Base-by-base conservation (phyloP, 2,113 vertebrate species). In the Miniopterus natalensis region DNA sequence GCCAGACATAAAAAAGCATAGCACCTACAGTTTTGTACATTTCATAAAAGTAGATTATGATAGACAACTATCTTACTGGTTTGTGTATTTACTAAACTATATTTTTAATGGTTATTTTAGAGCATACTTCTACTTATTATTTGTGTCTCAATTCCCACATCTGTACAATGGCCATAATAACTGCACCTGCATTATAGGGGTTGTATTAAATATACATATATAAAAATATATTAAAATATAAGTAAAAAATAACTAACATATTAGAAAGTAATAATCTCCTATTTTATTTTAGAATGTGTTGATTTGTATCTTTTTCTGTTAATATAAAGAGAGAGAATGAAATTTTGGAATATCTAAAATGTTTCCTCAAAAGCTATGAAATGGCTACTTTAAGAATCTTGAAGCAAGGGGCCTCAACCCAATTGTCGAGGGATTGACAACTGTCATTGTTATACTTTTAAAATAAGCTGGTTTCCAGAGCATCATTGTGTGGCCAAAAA, bases 271-370 rank as follows among this genome's bases (percentile, higher is more conserved):
- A 59, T 53, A 51, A 9, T 71, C 11, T 61, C 31, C 29, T 88
- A 1, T 20, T 92, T 77, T 63, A 0, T 47, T 96, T 61, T 85
- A 40, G 42, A 77, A 27, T 78, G 23, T 53, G n/a, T 61, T 31
- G 25, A 2, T 0, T 66, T 83, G 71, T 73, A 49, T 90, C 42
- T 40, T 21, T 3, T 92, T 75, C 47, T 81, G 3, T 85, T 53
- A 77, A 27, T 88, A 74, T 27, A 55, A 45, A 74, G 47, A 57
- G 20, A 63, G 51, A 70, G 20, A 80, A 51, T 88, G 71, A 55
- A 80, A 57, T 81, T 94, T 85, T 40, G 89, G 31, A 31, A 17
- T 91, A 53, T 65, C 27, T 93, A 36, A 79, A 86, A 49, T 71
- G 36, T 47, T 61, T 8, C 40, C 49, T 77, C 17, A 12, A 40